Conservation (phyloP, 2,888 invertebrate genomes). For the Mimachlamys varia region DNA sequence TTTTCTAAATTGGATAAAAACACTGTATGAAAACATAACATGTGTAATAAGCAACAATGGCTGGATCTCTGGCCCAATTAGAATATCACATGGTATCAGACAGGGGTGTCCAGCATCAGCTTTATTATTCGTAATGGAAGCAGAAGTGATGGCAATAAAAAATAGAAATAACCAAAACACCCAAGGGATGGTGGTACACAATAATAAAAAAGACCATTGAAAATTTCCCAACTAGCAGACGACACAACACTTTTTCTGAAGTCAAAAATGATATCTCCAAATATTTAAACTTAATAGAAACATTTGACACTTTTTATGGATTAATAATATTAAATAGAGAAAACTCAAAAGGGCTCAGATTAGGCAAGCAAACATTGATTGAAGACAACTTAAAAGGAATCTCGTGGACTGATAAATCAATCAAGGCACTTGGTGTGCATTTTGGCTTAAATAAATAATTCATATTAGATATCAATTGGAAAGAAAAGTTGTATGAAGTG, state of each 20-base stretch:
- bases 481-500: too few species aligned
- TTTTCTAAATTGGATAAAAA: conserved; percentile 43
- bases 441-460: too few species aligned
- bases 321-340: too few species aligned
- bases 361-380: too few species aligned
- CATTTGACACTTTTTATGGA: too few species aligned
- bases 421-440: too few species aligned
- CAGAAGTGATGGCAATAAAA: conserved; percentile 14
- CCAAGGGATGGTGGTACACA: background rate
- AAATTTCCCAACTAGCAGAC: background rate
- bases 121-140: background rate
- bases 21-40: too few species aligned
- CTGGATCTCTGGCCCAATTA: conserved; percentile 30
- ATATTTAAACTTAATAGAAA: background rate
- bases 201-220: background rate
- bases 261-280: background rate
- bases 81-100: conserved; percentile 24
- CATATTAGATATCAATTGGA: too few species aligned
- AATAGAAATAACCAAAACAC: background rate
- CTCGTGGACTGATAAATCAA: too few species aligned
- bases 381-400: too few species aligned
- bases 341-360: too few species aligned
- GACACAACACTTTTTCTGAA: background rate
- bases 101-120: conserved; percentile 25
- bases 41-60: conserved; percentile 38